Evolutionary conservation across 2,797 vertebrate genomes (phyloP).

Genomic region (Lepilemur septentrionalis): DNA sequence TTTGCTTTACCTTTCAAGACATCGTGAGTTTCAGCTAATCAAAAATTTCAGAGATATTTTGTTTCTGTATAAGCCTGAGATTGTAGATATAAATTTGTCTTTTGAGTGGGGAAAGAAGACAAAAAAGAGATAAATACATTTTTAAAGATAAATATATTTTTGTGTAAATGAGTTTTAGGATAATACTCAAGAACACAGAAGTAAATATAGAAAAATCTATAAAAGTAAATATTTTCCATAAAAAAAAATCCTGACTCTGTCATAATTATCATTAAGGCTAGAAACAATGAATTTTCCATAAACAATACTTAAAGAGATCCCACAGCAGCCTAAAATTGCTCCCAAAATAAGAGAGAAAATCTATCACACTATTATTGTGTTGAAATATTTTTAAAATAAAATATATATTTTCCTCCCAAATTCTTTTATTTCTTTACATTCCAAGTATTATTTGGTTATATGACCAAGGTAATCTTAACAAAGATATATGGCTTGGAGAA

Average conservation of each 20-base stretch:
- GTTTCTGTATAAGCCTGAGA: background rate
- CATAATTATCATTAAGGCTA: constrained; percentile 1
- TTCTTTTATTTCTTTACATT: background rate
- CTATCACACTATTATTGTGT: background rate
- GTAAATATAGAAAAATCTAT: background rate
- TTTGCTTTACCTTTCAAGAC: background rate
- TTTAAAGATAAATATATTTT: constrained; percentile 33
- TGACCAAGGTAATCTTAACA: background rate
- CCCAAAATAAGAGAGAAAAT: background rate
- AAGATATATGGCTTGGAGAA: background rate
- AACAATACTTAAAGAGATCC: background rate
- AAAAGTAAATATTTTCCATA: background rate
- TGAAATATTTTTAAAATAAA: constrained; percentile 27
- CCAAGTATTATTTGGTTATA: background rate
- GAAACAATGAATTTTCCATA: constrained; percentile 43
- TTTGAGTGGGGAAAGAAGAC: background rate
- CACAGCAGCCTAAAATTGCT: background rate
- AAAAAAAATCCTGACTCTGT: background rate
- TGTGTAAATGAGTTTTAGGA: constrained; percentile 48
- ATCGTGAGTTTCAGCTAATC: background rate
- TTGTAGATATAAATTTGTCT: background rate
- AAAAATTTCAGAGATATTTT: background rate
- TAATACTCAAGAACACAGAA: background rate
- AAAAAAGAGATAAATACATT: background rate
- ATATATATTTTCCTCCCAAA: background rate